Evolutionary conservation across 2,113 vertebrate species (phyloP), one percentile per base, ranked within the genome.

Genomic region (Neofelis nebulosa): DNA sequence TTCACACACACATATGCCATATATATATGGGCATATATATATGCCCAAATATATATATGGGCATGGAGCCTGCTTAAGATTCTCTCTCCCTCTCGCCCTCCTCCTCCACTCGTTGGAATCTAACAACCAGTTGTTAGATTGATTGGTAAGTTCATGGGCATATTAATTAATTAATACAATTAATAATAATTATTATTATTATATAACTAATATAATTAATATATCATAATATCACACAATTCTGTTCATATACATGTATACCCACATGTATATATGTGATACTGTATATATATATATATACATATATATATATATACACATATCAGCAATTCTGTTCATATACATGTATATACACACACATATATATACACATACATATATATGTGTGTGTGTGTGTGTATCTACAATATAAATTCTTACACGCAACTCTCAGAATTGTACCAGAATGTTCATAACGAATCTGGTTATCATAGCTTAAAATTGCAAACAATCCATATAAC

Each of bases 331-430:
- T 71, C 33, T 71, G n/a, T n/a, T 82, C 21, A 52, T 66, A 71
- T 5, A 33, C n/a, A n/a, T 55, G 38, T 50, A 5, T 21, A 61
- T 38, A 73, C 25, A 13, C 11, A 71, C 3, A 45, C 5, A 57
- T 23, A 69, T 0, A 63, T 0, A 25, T 14, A 78, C 7, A 2
- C 45, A 45, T 45, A 45, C 45, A 45, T 45, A 45, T 45, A 45
- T 45, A 45, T 45, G 45, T 45, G 45, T 45, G 45, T 45, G 41
- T n/a, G n/a, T 41, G 41, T 45, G 45, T 45, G 7, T 57, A 66
- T 91, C 6, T 88, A 31, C 45, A 68, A 86, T 33, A 83, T n/a
- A 94, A 94, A 84, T 74, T n/a, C 7, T 78, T 89, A 3, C 48
- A 38, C 73, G 27, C 9, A 18, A 29, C 14, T 61, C 76, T 10